Evolutionary conservation across 2,797 vertebrate genomes (phyloP).

Genomic region (Liasis olivaceus): DNA sequence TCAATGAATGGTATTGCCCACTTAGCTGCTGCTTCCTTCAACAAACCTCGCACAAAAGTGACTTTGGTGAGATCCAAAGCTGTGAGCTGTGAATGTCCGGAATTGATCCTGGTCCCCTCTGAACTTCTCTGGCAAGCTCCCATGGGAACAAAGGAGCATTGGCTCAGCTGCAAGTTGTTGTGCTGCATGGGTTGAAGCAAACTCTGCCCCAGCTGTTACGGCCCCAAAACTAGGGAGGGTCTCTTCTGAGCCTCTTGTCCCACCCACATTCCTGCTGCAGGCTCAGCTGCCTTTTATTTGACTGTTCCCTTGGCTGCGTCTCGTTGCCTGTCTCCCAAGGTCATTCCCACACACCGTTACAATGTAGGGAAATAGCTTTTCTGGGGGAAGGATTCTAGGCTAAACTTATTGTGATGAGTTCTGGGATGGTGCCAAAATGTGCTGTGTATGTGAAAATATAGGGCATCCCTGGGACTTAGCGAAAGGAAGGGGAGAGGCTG

Average conservation of each 20-base stretch:
- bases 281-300: background rate
- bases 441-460: background rate
- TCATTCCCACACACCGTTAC: background rate
- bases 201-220: background rate
- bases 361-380: background rate
- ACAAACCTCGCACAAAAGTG: background rate
- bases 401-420: background rate
- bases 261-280: background rate
- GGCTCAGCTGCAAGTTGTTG: background rate
- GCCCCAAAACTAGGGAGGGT: background rate
- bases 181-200: background rate
- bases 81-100: background rate
- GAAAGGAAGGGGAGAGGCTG: background rate
- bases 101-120: background rate
- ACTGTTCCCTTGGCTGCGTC: background rate
- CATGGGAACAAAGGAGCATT: background rate
- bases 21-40: background rate
- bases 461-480: slow-evolving; percentile 5
- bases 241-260: background rate
- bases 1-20: background rate
- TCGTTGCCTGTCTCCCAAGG: background rate
- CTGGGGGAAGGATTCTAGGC: background rate
- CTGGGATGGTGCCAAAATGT: background rate
- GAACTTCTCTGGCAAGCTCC: background rate
- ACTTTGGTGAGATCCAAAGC: background rate